Evolutionary conservation across 2,888 invertebrate species (phyloP).

Genomic region (Eristalinus sepulchralis): DNA sequence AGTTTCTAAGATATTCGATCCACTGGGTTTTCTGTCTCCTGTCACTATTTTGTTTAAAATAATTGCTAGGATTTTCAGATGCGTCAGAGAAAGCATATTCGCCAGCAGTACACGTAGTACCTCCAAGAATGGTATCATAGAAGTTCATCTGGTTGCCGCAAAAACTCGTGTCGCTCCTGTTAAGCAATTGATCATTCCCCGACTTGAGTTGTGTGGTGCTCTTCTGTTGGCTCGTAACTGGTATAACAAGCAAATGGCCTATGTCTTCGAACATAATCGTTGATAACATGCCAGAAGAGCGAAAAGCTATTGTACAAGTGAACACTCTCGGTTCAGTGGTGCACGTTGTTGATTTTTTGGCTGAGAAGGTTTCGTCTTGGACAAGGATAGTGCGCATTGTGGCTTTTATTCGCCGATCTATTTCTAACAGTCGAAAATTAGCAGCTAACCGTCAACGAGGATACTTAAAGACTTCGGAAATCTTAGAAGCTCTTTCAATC

Average conservation of each 20-base stretch:
- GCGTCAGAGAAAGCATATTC: conserved; percentile 28
- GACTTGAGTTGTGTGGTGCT: conserved; percentile 60
- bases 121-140: background rate
- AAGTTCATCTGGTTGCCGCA: conserved; percentile 4
- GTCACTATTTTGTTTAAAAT: conserved; percentile 39
- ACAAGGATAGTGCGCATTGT: too few species aligned
- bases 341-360: too few species aligned
- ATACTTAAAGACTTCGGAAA: background rate
- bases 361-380: too few species aligned
- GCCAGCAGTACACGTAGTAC: conserved; percentile 20
- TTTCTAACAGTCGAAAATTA: background rate
- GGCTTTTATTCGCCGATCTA: background rate
- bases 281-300: conserved; percentile 2
- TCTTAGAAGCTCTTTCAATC: background rate
- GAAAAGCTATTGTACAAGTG: background rate
- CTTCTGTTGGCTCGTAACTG: background rate
- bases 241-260: conserved; percentile 1
- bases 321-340: background rate
- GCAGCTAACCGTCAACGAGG: background rate
- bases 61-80: conserved; percentile 27
- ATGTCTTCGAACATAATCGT: too few species aligned
- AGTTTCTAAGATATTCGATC: too few species aligned
- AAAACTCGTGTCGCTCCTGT: conserved; percentile 35
- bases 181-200: conserved; percentile 40
- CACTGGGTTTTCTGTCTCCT: conserved; percentile 31